phyloP scores from a whole-genome alignment of 2,888 invertebrate genomes.

The Cephus nigrinus region DNA sequence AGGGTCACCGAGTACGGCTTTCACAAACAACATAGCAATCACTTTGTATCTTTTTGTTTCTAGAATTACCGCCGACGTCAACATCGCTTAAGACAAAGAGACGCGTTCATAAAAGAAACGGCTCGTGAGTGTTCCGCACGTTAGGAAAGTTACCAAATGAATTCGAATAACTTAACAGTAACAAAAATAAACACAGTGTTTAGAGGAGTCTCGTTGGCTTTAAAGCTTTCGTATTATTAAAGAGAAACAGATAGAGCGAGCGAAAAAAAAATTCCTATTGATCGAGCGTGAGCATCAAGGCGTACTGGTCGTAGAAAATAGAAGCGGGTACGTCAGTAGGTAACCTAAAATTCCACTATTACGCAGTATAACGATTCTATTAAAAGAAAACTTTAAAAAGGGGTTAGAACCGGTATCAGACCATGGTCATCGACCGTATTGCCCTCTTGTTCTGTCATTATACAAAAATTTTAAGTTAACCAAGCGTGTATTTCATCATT shows the following conservation, averaged over 20 bases:
- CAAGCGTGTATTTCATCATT: neutral
- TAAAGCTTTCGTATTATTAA: neutral
- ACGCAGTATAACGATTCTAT: neutral
- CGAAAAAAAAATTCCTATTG: neutral
- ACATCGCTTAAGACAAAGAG: neutral
- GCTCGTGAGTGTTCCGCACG: neutral
- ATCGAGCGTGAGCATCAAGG: neutral
- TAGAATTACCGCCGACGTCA: neutral
- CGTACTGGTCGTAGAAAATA: neutral
- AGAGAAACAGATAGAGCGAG: neutral
- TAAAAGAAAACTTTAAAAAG: neutral
- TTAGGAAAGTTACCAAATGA: neutral
- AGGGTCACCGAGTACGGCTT: neutral
- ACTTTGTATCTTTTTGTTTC: neutral
- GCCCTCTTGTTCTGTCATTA: neutral
- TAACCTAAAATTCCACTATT: neutral
- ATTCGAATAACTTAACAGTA: neutral
- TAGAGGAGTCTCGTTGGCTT: neutral
- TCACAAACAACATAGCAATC: neutral
- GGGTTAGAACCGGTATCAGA: neutral
- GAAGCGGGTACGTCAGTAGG: neutral
- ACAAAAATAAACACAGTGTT: neutral
- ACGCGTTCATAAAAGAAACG: neutral
- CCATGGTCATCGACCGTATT: neutral
- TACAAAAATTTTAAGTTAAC: neutral